These are phyloP conservation scores for Mercenaria mercenaria DNA, from an alignment of 1,140 invertebrate genomes.

Conservation along the genomic window DNA sequence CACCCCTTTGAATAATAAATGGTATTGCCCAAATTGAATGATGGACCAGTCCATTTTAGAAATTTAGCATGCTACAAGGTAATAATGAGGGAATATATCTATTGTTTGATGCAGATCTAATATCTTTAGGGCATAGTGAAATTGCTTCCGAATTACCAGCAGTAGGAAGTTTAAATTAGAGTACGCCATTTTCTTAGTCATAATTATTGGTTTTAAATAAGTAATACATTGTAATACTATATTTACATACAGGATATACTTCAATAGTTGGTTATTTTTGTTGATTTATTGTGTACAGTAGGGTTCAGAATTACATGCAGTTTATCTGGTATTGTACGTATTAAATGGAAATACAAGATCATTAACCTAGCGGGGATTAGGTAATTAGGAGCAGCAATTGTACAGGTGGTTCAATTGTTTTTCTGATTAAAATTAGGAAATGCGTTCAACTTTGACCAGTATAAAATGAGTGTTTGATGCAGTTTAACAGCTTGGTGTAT, in stretches of 20 bases:
- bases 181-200: not conserved
- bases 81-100: no score
- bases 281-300: no score
- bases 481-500: not conserved
- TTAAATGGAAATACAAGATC: not conserved
- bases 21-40: no score
- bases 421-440: not conserved
- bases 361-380: not conserved
- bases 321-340: not conserved
- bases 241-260: not conserved
- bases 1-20: no score
- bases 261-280: no score
- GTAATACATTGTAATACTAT: not conserved
- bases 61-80: no score
- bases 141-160: not conserved
- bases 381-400: not conserved
- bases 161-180: conserved; percentile 7
- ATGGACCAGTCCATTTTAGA: no score
- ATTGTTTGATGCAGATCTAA: no score
- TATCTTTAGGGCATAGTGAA: not conserved
- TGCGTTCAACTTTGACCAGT: not conserved
- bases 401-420: not conserved
- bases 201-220: not conserved
- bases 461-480: not conserved
- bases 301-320: not conserved